phyloP scores from a whole-genome alignment of 2,797 vertebrate species.

The Botia kubotai region DNA sequence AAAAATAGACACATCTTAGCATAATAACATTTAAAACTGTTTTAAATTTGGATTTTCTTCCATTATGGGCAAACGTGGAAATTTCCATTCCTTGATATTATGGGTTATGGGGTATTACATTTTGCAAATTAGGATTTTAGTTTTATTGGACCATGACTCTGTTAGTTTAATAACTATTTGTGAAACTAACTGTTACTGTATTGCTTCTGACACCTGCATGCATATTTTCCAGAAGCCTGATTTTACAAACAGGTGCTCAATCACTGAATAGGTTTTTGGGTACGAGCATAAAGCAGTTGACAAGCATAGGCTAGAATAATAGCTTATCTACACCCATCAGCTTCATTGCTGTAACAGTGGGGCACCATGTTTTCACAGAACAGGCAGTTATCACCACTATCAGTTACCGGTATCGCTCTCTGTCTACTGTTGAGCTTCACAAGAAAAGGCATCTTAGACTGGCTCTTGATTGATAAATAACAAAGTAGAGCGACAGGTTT shows the following conservation, averaged over 20 bases:
- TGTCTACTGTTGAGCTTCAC: slow-evolving; percentile 25
- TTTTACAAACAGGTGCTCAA: slow-evolving; percentile 35
- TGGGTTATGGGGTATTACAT: not conserved
- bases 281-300: slow-evolving; percentile 36
- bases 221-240: slow-evolving; percentile 21
- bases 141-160: slow-evolving; percentile 1
- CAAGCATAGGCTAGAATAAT: slow-evolving; percentile 29
- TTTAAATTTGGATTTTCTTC: slow-evolving; percentile 8
- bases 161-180: slow-evolving; percentile 17
- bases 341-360: slow-evolving; percentile 33
- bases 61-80: slow-evolving; percentile 10
- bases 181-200: not conserved
- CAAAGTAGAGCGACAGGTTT: slow-evolving; percentile 5
- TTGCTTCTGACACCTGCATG: slow-evolving; percentile 25
- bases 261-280: slow-evolving; percentile 33
- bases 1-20: not conserved
- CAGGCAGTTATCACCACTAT: slow-evolving; percentile 39
- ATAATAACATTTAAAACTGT: not conserved
- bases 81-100: slow-evolving; percentile 8
- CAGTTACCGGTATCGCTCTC: slow-evolving; percentile 43
- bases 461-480: slow-evolving; percentile 42
- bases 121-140: slow-evolving; percentile 20
- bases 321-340: slow-evolving; percentile 49
- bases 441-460: not conserved
- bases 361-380: slow-evolving; percentile 46